Evolutionary conservation across 2,113 vertebrate genomes (phyloP), one percentile per base, ranked within the genome.

Genomic region (Procapra przewalskii): DNA sequence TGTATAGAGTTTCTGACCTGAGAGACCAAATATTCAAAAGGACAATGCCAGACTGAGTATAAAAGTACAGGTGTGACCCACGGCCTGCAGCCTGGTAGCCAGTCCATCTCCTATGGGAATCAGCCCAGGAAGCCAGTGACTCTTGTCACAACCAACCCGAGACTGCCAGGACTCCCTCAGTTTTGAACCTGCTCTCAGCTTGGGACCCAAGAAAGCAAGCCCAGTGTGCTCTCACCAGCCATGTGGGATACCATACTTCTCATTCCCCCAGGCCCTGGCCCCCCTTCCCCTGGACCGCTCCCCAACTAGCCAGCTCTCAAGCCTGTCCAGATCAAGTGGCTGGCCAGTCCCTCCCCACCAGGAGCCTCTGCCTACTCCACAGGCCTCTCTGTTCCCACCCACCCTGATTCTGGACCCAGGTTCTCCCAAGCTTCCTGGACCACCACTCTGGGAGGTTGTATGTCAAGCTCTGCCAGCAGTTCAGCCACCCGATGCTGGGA

Each of bases 271-370:
- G 62, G 5, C 8, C 45, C 85, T 21, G 12, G 2, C 8, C 14
- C 90, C 2, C 3, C 33, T 3, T 77, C 40, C 23, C 19, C 10
- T 3, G 29, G 84, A 48, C 79, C 3, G 1, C 14, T 11, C 40
- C 6, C 19, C 3, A 1, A 13, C 9, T 19, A 59, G 13, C 36
- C 2, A 0, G 15, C 27, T 16, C 77, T 79, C 4, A 4, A 75
- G 29, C 59, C 40, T 6, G 1, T 2, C 82, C 59, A 48, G 8
- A n/a, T 25, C 75, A 23, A 3, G 21, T 13, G 27, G 16, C 40
- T 17, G 0, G 40, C 71, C 52, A 21, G 52, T 43, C 40, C 19
- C 55, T 8, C 15, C 23, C 36, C 0, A 4, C 29, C n/a, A 3
- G 3, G 17, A 54, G 27, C 12, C 36, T 16, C n/a, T 4, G 2